These are phyloP conservation scores for Cephalopholis sonnerati DNA, from an alignment of 2,113 vertebrate species.

Conservation along the genomic window DNA sequence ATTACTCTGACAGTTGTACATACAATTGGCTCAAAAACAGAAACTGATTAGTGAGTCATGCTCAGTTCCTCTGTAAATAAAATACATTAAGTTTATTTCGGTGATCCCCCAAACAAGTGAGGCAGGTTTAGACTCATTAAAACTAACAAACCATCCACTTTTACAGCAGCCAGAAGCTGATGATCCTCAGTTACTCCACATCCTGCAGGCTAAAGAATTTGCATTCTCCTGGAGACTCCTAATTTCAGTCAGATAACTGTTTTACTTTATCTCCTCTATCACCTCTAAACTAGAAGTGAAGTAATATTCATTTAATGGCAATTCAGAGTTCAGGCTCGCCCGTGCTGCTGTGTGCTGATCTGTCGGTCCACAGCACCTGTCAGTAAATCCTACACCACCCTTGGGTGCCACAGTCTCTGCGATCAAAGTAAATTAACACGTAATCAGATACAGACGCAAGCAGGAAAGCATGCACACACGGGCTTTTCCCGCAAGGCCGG, in stretches of 20 bases:
- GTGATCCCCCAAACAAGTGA: constrained; percentile 10
- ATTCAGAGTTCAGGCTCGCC: not conserved
- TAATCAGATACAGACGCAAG: constrained; percentile 62
- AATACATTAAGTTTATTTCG: not conserved
- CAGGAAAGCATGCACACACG: constrained; percentile 45
- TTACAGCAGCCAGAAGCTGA: constrained; percentile 30
- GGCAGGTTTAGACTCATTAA: constrained; percentile 39
- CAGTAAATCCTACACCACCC: constrained; percentile 59
- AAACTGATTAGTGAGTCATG: too few species aligned
- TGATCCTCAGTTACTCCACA: constrained; percentile 2
- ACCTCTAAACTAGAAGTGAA: not conserved
- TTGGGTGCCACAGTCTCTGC: constrained; percentile 32
- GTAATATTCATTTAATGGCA: not conserved
- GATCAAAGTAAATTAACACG: constrained; percentile 67
- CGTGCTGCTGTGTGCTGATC: constrained; percentile 7
- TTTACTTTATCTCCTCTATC: not conserved
- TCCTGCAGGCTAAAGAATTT: not conserved
- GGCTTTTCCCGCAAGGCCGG: constrained; percentile 26
- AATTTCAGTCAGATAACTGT: not conserved
- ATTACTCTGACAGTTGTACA: not conserved
- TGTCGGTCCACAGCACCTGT: constrained; percentile 56
- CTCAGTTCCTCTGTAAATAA: not conserved
- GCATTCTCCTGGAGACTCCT: not conserved
- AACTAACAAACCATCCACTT: constrained; percentile 43
- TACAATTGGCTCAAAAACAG: not conserved